Evolutionary conservation across 2,888 invertebrate genomes (phyloP).

Genomic region (Hipparchia semele): DNA sequence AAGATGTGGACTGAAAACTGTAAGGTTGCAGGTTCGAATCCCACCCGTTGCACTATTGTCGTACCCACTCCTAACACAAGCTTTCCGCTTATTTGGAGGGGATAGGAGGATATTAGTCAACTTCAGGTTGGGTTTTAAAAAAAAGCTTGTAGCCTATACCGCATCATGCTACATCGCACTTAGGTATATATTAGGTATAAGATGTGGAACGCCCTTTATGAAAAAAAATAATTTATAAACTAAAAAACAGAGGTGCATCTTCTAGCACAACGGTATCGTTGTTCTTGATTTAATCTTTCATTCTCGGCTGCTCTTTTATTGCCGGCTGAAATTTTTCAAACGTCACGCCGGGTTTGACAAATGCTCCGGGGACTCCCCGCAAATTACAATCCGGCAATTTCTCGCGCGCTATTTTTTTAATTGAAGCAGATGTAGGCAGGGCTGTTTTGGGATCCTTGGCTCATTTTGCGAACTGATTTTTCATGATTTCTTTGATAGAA

Average conservation of each 20-base stretch:
- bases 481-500: constrained; percentile 1
- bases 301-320: constrained; percentile 62
- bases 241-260: constrained; percentile 11
- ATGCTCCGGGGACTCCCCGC: constrained; percentile 55
- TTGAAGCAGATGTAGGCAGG: constrained; percentile 48
- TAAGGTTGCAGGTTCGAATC: too few species aligned
- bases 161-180: too few species aligned
- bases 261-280: constrained; percentile 44
- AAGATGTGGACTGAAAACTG: too few species aligned
- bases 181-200: too few species aligned
- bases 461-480: background rate
- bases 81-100: too few species aligned
- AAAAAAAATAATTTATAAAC: too few species aligned
- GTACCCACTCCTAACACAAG: too few species aligned
- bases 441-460: constrained; percentile 20
- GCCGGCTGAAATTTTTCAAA: constrained; percentile 69
- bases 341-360: constrained; percentile 63
- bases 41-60: too few species aligned
- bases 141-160: too few species aligned
- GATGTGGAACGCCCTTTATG: too few species aligned
- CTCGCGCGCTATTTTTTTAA: constrained; percentile 53
- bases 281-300: constrained; percentile 70
- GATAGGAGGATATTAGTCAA: too few species aligned
- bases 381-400: constrained; percentile 49
- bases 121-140: too few species aligned